These are phyloP conservation scores for Sebastiscus albofasciatus DNA, from an alignment of 2,797 vertebrate species.

Conservation along the genomic window DNA sequence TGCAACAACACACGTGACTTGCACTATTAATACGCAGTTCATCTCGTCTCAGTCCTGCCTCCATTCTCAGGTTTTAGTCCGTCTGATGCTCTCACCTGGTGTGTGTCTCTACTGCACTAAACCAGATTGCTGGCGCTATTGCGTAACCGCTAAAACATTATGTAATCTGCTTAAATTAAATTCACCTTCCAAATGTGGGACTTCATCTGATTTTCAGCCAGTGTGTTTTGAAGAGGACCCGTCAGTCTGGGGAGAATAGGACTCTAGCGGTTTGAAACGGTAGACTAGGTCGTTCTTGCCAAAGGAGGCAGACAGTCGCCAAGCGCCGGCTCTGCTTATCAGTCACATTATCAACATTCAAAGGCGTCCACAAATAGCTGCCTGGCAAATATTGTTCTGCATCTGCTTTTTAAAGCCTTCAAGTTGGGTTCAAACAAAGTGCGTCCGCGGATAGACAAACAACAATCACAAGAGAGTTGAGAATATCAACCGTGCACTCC, in stretches of 20 bases:
- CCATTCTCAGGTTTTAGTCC: neutral
- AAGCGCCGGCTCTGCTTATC: conserved; percentile 26
- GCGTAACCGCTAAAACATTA: conserved; percentile 35
- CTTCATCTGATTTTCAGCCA: conserved; percentile 14
- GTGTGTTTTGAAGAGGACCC: neutral
- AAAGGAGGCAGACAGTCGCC: conserved; percentile 20
- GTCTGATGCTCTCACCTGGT: conserved; percentile 5
- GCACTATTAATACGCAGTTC: neutral
- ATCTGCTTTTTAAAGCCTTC: conserved; percentile 13
- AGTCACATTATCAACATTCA: conserved; percentile 36
- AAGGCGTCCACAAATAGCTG: conserved; percentile 50
- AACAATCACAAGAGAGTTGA: neutral
- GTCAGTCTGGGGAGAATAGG: neutral
- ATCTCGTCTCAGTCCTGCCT: neutral
- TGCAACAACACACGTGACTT: neutral
- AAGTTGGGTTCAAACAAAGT: neutral
- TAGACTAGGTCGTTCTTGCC: conserved; percentile 1
- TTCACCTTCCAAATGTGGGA: neutral
- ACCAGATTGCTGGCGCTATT: conserved; percentile 20
- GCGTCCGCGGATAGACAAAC: neutral
- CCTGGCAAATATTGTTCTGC: conserved; percentile 18
- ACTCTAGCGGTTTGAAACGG: neutral
- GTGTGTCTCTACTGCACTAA: neutral
- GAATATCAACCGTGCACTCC: neutral
- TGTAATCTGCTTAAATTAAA: conserved; percentile 31